Evolutionary conservation across 2,797 vertebrate species (phyloP).

Genomic region (Phoeniculus purpureus): DNA sequence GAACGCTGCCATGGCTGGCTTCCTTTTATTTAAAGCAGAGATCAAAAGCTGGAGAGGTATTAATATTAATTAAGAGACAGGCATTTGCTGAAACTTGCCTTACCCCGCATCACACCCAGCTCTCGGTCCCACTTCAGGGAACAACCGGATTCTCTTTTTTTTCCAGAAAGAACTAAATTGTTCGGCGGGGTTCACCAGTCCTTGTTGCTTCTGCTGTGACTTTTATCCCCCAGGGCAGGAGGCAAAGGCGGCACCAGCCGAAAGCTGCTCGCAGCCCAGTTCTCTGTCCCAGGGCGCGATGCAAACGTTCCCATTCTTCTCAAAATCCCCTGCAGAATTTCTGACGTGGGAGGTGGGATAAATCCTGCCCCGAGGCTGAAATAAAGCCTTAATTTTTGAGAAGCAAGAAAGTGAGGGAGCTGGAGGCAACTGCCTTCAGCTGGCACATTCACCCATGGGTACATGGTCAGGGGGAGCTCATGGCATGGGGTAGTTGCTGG

Average conservation of each 20-base stretch:
- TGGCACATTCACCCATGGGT: fast-evolving
- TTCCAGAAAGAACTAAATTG: slow-evolving; percentile 40
- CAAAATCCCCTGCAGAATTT: background rate
- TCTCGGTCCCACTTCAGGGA: slow-evolving; percentile 2
- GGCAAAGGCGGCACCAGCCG: background rate
- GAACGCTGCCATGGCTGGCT: slow-evolving; percentile 49
- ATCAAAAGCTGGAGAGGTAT: slow-evolving; percentile 49
- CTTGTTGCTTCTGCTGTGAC: slow-evolving; percentile 34
- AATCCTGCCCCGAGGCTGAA: background rate
- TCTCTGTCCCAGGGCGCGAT: background rate
- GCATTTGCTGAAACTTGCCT: slow-evolving; percentile 53
- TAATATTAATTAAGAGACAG: slow-evolving; percentile 68
- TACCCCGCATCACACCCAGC: background rate
- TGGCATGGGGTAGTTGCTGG: fast-evolving
- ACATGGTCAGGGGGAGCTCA: fast-evolving
- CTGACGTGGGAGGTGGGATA: background rate
- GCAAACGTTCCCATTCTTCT: slow-evolving; percentile 14
- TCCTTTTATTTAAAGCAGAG: slow-evolving; percentile 66
- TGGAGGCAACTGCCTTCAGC: fast-evolving
- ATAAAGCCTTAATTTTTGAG: background rate
- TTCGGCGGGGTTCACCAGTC: slow-evolving; percentile 29
- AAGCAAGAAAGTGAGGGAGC: background rate
- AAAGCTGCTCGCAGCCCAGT: background rate
- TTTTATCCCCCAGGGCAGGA: slow-evolving; percentile 34
- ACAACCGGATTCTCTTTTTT: background rate